Conservation (phyloP, 2,113 vertebrate species). For the Geothlypis trichas region DNA sequence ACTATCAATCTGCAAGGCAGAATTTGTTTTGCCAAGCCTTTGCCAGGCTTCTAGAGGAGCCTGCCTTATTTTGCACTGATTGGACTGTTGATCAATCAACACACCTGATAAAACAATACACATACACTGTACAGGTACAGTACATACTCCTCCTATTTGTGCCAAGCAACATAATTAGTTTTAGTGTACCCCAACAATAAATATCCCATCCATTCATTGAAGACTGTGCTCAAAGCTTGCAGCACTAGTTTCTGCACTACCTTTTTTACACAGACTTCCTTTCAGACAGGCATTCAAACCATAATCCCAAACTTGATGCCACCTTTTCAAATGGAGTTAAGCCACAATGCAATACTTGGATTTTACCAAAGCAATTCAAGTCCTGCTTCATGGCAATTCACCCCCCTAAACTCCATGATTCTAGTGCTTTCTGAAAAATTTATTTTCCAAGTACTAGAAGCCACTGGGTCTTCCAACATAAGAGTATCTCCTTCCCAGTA, state of each 20-base stretch:
- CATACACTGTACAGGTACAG: background rate
- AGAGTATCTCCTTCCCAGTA: background rate
- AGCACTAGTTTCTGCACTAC: background rate
- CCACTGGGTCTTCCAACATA: background rate
- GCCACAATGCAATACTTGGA: accelerated
- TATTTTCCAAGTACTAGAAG: background rate
- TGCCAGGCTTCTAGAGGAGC: background rate
- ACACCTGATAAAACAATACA: background rate
- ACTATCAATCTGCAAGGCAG: background rate
- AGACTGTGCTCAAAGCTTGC: background rate
- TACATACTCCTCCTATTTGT: background rate
- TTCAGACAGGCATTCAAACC: background rate
- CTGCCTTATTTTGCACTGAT: background rate
- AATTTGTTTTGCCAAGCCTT: background rate
- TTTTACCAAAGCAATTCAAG: accelerated
- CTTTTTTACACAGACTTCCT: background rate
- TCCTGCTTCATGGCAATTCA: background rate
- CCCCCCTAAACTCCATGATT: background rate
- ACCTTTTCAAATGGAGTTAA: background rate
- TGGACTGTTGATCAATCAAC: background rate
- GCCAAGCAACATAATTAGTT: background rate
- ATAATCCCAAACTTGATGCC: background rate
- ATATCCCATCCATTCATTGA: background rate
- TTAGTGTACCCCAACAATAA: background rate
- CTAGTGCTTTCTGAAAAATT: background rate